These are phyloP conservation scores for Oostethus manadensis DNA, from an alignment of 2,113 vertebrate species.

Conservation along the genomic window DNA sequence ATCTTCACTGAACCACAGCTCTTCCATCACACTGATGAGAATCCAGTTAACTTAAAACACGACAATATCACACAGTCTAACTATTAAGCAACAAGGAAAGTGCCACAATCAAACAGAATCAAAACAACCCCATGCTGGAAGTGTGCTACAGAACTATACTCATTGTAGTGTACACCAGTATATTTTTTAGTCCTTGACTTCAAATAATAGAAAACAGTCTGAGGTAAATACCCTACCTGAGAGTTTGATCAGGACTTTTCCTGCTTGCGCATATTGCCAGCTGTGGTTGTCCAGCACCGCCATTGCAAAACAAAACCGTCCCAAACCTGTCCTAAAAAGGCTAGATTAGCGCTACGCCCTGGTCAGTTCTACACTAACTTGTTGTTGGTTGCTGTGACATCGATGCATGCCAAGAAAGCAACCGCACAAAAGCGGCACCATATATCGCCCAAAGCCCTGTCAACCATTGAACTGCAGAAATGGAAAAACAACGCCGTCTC, in stretches of 20 bases:
- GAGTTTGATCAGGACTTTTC: conserved; percentile 62
- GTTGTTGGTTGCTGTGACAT: conserved; percentile 1
- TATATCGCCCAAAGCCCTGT: conserved; percentile 48
- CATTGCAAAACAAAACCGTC: conserved; percentile 44
- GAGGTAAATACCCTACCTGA: conserved; percentile 49
- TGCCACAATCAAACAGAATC: too few relatives aligned
- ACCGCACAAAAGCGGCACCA: conserved; percentile 32
- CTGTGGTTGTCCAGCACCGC: conserved; percentile 68
- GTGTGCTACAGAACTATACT: too few relatives aligned
- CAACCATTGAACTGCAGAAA: conserved; percentile 49
- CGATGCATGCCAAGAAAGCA: conserved; percentile 16
- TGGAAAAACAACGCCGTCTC: conserved; percentile 46
- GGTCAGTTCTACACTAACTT: neutral
- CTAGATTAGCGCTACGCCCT: conserved; percentile 2
- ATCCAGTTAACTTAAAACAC: neutral
- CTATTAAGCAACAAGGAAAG: too few relatives aligned
- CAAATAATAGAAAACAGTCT: neutral
- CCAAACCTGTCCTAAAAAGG: conserved; percentile 4
- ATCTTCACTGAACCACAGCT: neutral
- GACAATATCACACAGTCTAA: neutral
- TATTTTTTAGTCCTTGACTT: too few relatives aligned
- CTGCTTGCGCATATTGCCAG: conserved; percentile 67
- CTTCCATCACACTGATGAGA: neutral
- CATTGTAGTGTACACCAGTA: too few relatives aligned
- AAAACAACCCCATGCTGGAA: too few relatives aligned